These are phyloP conservation scores for Philopotamus ludificatus DNA, from an alignment of 1,140 invertebrate species.

Conservation along the genomic window DNA sequence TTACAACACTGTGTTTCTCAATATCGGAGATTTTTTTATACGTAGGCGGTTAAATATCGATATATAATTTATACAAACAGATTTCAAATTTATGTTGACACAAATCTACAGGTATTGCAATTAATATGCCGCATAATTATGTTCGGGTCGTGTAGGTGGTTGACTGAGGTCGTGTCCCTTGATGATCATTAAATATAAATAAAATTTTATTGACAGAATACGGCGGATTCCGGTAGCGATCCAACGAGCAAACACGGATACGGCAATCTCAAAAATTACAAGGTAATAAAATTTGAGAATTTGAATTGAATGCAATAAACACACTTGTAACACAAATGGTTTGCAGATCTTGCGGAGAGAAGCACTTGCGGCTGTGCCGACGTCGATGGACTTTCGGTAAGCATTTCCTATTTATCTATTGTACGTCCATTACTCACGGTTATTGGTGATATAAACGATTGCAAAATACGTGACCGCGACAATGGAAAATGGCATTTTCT, in stretches of 20 bases:
- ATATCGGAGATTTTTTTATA: background rate
- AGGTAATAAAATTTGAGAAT: too few species aligned
- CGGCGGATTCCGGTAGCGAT: too few species aligned
- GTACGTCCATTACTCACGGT: too few species aligned
- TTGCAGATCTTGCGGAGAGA: too few species aligned
- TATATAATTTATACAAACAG: background rate
- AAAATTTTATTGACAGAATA: background rate
- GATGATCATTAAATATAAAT: background rate
- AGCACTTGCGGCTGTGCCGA: too few species aligned
- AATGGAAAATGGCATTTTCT: too few species aligned
- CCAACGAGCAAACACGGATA: too few species aligned
- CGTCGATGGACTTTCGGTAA: too few species aligned
- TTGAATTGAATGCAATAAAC: too few species aligned
- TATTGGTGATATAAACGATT: background rate
- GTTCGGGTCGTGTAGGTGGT: background rate
- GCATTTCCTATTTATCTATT: too few species aligned
- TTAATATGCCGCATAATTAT: background rate
- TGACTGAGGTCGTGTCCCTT: background rate
- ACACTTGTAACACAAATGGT: too few species aligned
- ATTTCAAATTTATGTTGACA: background rate
- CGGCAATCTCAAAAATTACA: too few species aligned
- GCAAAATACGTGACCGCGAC: background rate
- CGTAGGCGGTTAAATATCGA: background rate
- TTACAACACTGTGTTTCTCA: background rate
- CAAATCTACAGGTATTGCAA: background rate